Evolutionary conservation across 2,888 invertebrate genomes (phyloP).

Genomic region (Acanthosepion pharaonis): DNA sequence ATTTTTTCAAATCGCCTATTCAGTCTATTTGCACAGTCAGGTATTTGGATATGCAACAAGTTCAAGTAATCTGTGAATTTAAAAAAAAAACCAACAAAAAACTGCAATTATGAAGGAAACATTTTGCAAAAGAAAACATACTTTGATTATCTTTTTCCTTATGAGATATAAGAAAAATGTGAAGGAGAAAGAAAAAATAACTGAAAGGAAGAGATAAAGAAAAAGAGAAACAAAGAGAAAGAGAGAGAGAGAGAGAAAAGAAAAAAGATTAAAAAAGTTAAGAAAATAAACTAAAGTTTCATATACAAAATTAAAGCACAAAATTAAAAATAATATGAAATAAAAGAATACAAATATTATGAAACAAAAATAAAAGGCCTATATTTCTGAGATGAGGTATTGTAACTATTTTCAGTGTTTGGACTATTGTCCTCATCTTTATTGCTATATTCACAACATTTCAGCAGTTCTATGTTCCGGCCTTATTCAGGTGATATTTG

Average conservation of each 20-base stretch:
- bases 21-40: neutral
- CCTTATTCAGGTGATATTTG: too few species aligned
- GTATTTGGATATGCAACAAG: neutral
- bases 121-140: neutral
- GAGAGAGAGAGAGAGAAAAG: neutral
- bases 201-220: neutral
- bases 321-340: too few species aligned
- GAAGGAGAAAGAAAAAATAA: neutral
- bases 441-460: too few species aligned
- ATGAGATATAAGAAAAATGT: neutral
- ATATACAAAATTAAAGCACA: too few species aligned
- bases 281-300: neutral
- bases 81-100: neutral
- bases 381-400: too few species aligned
- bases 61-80: neutral
- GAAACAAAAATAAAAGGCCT: too few species aligned
- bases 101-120: neutral
- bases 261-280: neutral
- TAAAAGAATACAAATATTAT: too few species aligned
- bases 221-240: neutral
- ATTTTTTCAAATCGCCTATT: neutral
- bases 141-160: neutral
- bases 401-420: too few species aligned
- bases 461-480: too few species aligned
- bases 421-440: too few species aligned